Evolutionary conservation across 2,797 vertebrate genomes (phyloP), one percentile per base, ranked within the genome.

Genomic region (Chromobotia macracanthus): DNA sequence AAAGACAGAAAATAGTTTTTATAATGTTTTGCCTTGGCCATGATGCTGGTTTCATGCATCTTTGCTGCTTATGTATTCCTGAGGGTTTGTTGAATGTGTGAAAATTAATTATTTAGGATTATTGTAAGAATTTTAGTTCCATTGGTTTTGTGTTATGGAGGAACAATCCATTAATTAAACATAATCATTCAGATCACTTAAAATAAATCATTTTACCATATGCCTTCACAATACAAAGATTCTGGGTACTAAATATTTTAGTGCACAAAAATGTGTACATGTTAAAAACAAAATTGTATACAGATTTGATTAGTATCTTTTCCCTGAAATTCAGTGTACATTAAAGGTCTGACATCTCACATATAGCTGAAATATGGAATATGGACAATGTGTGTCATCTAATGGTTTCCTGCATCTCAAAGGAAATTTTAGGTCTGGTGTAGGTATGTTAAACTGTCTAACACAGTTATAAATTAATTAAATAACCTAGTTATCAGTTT

Each of bases 51-150:
- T 56, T 51, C 41, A 35, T 76, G 63, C 21, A 19, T 55, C 16
- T 60, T 28, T 56, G 31, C 13, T 71, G 28, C 31, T 23, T 41
- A 66, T 5, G 13, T 61, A 13, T 50, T 73, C 18, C 12, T 31
- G 55, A 73, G 41, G 23, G 61, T 63, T 63, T 50, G 18, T 21
- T 73, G 56, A 73, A 63, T 73, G 56, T 48, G 13, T 63, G 25
- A 73, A 15, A 41, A 41, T 8, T 41, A 11, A 41, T 63, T 46
- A 46, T 31, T 15, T 18, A 51, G 50, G 13, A 50, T 4, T 50
- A 50, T 50, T 50, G 12, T 13, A 58, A 23, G 21, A 25, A 13
- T 58, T 58, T 58, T 23, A 4, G 55, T 58, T 56, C 11, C 9
- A 10, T 21, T 3, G 12, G 9, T 21, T 55, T 55, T 55, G 53